phyloP scores from a whole-genome alignment of 2,888 invertebrate genomes.

The Epiblema foenella region DNA sequence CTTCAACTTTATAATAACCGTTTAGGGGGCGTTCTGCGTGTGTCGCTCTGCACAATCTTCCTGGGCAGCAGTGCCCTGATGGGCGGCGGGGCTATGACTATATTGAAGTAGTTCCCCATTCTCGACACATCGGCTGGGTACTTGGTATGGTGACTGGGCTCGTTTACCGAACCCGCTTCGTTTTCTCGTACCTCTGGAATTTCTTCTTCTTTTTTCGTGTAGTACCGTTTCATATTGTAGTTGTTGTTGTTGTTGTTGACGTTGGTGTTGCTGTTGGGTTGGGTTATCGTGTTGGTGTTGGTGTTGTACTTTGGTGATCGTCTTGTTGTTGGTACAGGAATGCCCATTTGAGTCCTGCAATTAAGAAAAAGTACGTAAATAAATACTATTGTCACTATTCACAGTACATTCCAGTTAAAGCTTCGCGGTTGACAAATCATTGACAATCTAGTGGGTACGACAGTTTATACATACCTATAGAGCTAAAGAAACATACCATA shows the following conservation, averaged over 20 bases:
- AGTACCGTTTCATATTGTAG: slow-evolving; percentile 48
- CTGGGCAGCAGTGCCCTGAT: slow-evolving; percentile 76
- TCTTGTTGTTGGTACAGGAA: slow-evolving; percentile 72
- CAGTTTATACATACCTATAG: no score
- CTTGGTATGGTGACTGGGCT: slow-evolving; percentile 60
- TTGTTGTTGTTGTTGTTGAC: not conserved
- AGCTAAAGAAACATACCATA: no score
- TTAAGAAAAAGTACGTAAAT: no score
- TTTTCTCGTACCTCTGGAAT: slow-evolving; percentile 26
- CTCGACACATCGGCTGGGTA: slow-evolving; percentile 69
- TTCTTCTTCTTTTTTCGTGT: slow-evolving; percentile 53
- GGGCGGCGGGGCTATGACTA: slow-evolving; percentile 79
- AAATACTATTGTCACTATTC: not conserved
- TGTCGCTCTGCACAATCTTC: slow-evolving; percentile 65
- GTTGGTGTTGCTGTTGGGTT: slow-evolving; percentile 30
- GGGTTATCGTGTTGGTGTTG: slow-evolving; percentile 8
- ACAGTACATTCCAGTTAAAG: no score
- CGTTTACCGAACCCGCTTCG: slow-evolving; percentile 53
- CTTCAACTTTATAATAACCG: slow-evolving; percentile 48
- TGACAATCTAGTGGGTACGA: not conserved
- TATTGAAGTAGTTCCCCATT: slow-evolving; percentile 81
- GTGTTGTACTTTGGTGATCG: slow-evolving; percentile 55
- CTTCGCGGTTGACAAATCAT: not conserved
- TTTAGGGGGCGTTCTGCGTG: slow-evolving; percentile 57
- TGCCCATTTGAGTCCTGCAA: slow-evolving; percentile 80